Base-by-base conservation (phyloP, 2,888 invertebrate genomes). In the Cephus spinipes region DNA sequence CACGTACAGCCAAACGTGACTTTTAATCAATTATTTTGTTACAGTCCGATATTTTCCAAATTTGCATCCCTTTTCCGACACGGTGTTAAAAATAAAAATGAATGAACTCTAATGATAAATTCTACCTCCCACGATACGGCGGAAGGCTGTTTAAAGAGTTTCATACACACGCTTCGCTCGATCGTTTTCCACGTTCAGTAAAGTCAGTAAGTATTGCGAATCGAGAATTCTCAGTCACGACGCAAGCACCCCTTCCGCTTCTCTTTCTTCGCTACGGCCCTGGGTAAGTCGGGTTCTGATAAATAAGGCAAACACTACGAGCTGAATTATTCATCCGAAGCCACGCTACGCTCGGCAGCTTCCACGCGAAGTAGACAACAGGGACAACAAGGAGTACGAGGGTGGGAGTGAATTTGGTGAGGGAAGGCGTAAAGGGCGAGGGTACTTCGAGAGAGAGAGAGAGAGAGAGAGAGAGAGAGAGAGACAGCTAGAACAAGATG, bases 301-400 rank as follows among this genome's bases (percentile, higher is more conserved):
- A 78, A 78, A 78, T 78, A 78, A 78, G 78, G 74, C 78, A 78
- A 78, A 78, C 78, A 78, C 69, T 78, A 74, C 78, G 75, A 33
- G 32, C 71, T 78, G 78, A 78, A 78, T 78, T 69, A 78, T 78
- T 78, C 78, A 78, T 78, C 69, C 75, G 69, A 77, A 71, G 71
- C 71, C 31, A 31, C 71, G 71, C 71, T 71, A 32, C 71, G 71
- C 71, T 71, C 71, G 31, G 71, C 71, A 71, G 71, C 31, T 32
- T 71, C 71, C 71, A 71, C 71, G 71, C 71, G 71, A 71, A 71
- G 71, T 71, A 71, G 31, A 71, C 71, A 71, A 71, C 71, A 71
- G 71, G 71, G 71, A 71, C 71, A 71, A 71, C 71, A 71, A 31
- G 33, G 6, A 71, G 71, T 32, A 30, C 11, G 71, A 31, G 31